Percentiles rank a stretch among this genome's conserved stretches.
Evolutionary conservation across 2,797 vertebrate species (phyloP).

Genomic region (Podarcis lilfordi): DNA sequence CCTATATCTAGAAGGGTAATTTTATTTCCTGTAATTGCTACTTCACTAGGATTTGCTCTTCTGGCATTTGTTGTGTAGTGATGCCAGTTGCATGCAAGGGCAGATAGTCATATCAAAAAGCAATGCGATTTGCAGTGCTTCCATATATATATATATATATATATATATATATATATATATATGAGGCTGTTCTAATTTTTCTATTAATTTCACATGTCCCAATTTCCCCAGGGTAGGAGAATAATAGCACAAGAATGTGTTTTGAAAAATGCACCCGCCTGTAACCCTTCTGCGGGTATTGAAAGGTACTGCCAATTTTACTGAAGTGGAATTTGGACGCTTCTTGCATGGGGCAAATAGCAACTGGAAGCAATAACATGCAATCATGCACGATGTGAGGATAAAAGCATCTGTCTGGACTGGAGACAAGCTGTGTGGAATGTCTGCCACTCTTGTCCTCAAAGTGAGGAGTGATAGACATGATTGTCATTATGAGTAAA

Average conservation of each 20-base stretch:
- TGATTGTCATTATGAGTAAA: background rate
- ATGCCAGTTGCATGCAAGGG: background rate
- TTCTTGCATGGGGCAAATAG: constrained; percentile 19
- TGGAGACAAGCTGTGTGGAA: constrained; percentile 28
- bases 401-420: constrained; percentile 21
- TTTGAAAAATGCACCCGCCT: background rate
- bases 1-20: constrained; percentile 27
- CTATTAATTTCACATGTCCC: background rate
- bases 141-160: background rate
- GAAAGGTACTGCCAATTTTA: background rate
- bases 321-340: constrained; percentile 18
- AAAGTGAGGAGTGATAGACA: constrained; percentile 7
- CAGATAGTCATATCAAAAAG: background rate
- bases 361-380: constrained; percentile 25
- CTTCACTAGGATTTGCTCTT: constrained; percentile 25
- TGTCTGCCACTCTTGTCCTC: constrained; percentile 23
- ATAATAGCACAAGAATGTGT: background rate
- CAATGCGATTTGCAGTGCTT: background rate
- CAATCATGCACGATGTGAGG: background rate
- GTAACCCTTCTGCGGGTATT: background rate
- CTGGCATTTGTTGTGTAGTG: constrained; percentile 19
- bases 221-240: background rate
- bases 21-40: constrained; percentile 20
- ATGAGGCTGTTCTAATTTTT: background rate
- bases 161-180: no score